phyloP scores from a whole-genome alignment of 1,140 invertebrate species.

The Mactra quadrangularis region DNA sequence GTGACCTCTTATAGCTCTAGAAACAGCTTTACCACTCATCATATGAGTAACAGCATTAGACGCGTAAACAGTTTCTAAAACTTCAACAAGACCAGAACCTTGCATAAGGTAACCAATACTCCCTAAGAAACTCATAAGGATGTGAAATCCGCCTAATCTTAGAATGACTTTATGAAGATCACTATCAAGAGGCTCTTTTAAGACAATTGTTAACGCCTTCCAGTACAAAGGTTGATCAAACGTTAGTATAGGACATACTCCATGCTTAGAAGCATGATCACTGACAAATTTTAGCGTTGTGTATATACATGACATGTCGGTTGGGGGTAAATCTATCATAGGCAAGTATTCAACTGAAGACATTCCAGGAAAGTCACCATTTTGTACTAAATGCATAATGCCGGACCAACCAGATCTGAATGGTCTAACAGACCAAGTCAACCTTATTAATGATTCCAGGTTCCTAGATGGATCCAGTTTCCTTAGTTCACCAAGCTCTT shows the following conservation, averaged over 20 bases:
- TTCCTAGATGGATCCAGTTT: too few species aligned
- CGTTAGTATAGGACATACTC: constrained; percentile 66
- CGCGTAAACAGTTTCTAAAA: constrained; percentile 70
- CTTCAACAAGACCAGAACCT: constrained; percentile 64
- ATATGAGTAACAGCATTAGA: constrained; percentile 79
- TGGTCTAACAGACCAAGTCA: constrained; percentile 36
- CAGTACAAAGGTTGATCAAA: constrained; percentile 74
- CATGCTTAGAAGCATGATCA: constrained; percentile 55
- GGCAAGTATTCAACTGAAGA: constrained; percentile 65
- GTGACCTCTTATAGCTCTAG: constrained; percentile 82
- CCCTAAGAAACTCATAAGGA: constrained; percentile 69
- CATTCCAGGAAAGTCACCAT: constrained; percentile 60
- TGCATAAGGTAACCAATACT: constrained; percentile 63
- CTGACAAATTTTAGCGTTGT: constrained; percentile 73
- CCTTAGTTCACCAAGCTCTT: too few species aligned
- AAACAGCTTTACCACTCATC: constrained; percentile 81
- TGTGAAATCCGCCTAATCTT: constrained; percentile 69
- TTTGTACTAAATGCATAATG: constrained; percentile 18
- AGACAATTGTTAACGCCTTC: constrained; percentile 68
- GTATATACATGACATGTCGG: constrained; percentile 71
- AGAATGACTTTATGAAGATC: constrained; percentile 59
- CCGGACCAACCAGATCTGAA: constrained; percentile 31
- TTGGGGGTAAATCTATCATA: constrained; percentile 75
- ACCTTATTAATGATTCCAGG: too few species aligned
- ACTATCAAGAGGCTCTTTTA: constrained; percentile 46